Percentiles rank a stretch among this genome's conserved stretches.
Conservation (phyloP, 2,113 vertebrate genomes). For the Phrynosoma blainvillii region DNA sequence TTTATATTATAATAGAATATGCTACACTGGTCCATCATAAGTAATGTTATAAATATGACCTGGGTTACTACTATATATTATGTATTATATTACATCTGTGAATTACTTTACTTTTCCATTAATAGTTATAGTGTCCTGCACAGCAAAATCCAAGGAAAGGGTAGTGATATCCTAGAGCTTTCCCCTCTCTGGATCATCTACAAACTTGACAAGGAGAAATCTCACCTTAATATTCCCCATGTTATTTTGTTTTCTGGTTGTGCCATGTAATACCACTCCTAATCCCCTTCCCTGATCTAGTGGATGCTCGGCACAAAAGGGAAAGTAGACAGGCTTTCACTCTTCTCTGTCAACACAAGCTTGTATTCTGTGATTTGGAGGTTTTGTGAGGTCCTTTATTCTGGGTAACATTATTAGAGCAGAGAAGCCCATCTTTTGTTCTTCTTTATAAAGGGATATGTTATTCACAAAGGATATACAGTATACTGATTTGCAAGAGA, state of each 20-base stretch:
- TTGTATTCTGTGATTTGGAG: conserved; percentile 11
- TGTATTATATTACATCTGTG: no score
- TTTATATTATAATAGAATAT: no score
- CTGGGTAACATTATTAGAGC: conserved; percentile 12
- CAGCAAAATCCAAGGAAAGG: not conserved
- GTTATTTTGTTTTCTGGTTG: not conserved
- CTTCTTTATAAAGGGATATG: conserved; percentile 19
- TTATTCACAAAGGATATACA: conserved; percentile 28
- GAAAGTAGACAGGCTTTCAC: conserved; percentile 11
- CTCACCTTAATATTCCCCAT: not conserved
- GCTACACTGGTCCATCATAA: no score
- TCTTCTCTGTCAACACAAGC: conserved; percentile 11
- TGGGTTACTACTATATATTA: no score
- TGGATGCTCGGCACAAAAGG: not conserved
- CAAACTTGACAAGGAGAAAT: not conserved
- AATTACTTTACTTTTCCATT: no score
- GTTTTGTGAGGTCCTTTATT: conserved; percentile 19
- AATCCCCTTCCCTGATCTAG: not conserved
- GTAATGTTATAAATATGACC: no score
- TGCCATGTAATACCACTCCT: not conserved
- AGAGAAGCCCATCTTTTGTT: conserved; percentile 10
- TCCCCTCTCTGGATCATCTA: no score
- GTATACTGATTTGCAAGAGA: conserved; percentile 21
- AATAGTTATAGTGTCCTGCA: not conserved
- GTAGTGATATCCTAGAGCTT: not conserved